Base-by-base conservation (phyloP, 2,113 vertebrate genomes). In the Globicephala melas region DNA sequence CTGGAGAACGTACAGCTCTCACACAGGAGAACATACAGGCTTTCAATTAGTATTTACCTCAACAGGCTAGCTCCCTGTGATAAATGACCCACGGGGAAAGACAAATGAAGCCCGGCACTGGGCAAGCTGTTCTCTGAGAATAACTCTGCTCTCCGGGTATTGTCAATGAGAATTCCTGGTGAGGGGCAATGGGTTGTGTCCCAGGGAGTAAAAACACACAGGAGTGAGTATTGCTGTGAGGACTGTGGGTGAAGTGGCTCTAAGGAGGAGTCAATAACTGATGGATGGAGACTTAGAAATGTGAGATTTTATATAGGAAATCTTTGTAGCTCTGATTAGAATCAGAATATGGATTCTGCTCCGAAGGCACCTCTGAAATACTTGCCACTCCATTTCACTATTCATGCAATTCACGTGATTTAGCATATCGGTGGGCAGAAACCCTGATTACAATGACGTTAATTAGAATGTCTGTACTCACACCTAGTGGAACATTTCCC, bases 31-130 rank as follows among this genome's bases (percentile, higher is more conserved):
- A 41, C 79, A 84, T 53, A 67, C 65, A 93, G 92, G 82, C 80
- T 91, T 97, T 96, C 96, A 91, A 5, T 97, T 73, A 79, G 83
- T 76, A 94, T 98, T 98, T 97, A 71, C 95, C 86, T 92, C 60
- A 84, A 47, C 67, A 84, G 96, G 89, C 94, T 55, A 94, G 60
- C 91, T 98, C 86, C 91, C 92, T 65, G 47, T 98, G 98, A 97
- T 89, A 92, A 96, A 96, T 97, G 94, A 95, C 86, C 93, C 83
- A 11, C 3, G 55, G 86, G 82, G 81, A 97, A 98, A 97, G 96
- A 98, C 79, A 97, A 92, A 98, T 97, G 95, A 93, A 96, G 79
- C 86, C 83, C 15, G 31, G 70, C 83, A 38, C 68, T 53, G 41
- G 86, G 96, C 68, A 89, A 95, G 92, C 95, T 94, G 93, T 96